Conservation (phyloP, 1,140 invertebrate genomes). For the Leptestheria dahalacensis region DNA sequence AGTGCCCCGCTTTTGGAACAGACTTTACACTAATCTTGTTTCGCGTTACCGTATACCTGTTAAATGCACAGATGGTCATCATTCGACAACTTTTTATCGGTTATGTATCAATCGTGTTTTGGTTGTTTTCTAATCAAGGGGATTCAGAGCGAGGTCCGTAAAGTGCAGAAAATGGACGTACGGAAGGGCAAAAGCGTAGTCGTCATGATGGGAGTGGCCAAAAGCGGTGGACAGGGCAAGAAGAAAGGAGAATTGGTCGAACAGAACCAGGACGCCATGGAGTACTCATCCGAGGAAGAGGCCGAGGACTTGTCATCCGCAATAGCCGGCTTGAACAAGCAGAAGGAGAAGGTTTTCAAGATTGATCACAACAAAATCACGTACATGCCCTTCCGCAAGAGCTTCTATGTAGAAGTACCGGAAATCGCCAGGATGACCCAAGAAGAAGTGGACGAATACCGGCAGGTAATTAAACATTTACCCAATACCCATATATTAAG, state of each 20-base stretch:
- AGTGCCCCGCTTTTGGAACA: too few relatives aligned
- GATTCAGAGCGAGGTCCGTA: slow-evolving; percentile 75
- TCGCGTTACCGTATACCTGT: too few relatives aligned
- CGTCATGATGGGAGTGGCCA: slow-evolving; percentile 79
- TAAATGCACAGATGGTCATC: too few relatives aligned
- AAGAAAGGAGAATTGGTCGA: slow-evolving; percentile 86
- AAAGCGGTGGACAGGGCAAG: slow-evolving; percentile 61
- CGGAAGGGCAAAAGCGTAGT: slow-evolving; percentile 40
- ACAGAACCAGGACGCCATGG: slow-evolving; percentile 86
- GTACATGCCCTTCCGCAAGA: slow-evolving; percentile 82
- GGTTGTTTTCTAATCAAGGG: slow-evolving; percentile 29
- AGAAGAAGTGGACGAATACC: slow-evolving; percentile 73
- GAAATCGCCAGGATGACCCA: slow-evolving; percentile 77
- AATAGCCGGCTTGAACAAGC: slow-evolving; percentile 72
- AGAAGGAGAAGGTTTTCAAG: slow-evolving; percentile 76
- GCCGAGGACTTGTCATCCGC: slow-evolving; percentile 83
- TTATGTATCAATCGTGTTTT: too few relatives aligned
- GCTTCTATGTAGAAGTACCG: slow-evolving; percentile 91
- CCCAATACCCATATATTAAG: not conserved
- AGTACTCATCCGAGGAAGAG: slow-evolving; percentile 93
- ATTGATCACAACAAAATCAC: slow-evolving; percentile 68
- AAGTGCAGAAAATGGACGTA: slow-evolving; percentile 62
- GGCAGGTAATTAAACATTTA: slow-evolving; percentile 33
- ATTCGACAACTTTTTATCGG: too few relatives aligned
- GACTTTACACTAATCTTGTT: too few relatives aligned